A percentile compares a stretch with the other conserved stretches of the same genome.
phyloP scores from a whole-genome alignment of 2,113 vertebrate species.

The Caretta caretta region DNA sequence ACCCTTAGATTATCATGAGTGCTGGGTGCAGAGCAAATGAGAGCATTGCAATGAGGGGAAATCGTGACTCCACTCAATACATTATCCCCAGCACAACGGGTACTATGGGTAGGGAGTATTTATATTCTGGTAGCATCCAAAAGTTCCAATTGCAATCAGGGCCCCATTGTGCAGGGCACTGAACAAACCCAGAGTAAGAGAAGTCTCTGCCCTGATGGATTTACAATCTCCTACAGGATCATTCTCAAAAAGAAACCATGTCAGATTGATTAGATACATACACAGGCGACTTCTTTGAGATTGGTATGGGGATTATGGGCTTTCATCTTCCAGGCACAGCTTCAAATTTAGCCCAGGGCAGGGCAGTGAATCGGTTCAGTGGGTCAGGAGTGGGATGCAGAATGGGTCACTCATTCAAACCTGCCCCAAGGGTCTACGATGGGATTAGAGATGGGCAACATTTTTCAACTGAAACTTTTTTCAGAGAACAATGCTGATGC shows the following conservation, averaged over 20 bases:
- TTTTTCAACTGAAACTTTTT: too few relatives aligned
- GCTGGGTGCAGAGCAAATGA: neutral
- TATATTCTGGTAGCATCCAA: neutral
- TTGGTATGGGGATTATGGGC: neutral
- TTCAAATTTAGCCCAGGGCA: neutral
- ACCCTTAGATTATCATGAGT: too few relatives aligned
- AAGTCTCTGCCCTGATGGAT: neutral
- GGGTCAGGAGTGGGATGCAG: neutral
- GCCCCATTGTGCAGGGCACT: neutral
- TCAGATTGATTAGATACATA: neutral
- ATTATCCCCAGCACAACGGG: neutral
- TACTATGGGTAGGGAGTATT: neutral
- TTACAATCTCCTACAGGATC: neutral
- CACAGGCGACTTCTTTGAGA: neutral
- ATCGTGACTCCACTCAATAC: neutral
- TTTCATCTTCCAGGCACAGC: neutral
- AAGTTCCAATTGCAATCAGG: neutral
- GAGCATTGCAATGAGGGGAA: neutral
- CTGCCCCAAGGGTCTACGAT: neutral
- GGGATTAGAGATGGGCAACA: too few relatives aligned
- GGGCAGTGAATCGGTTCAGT: neutral
- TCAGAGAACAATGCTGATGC: too few relatives aligned
- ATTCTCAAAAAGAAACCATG: neutral
- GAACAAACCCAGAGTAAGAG: neutral
- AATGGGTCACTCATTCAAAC: neutral